phyloP scores from a whole-genome alignment of 2,888 invertebrate species.

The Philaethria dido region DNA sequence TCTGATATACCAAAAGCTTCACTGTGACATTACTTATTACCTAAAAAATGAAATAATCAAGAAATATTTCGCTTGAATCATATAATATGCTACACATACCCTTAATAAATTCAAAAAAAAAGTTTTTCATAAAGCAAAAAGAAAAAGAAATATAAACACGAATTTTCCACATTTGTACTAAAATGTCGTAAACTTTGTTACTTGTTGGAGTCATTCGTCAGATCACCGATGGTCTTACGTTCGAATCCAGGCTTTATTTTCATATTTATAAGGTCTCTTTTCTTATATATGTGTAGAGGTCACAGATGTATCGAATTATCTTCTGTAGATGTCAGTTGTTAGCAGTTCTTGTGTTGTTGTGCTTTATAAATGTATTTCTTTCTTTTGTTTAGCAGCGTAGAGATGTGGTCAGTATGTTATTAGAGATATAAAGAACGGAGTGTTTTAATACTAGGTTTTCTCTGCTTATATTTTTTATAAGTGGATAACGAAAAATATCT shows the following conservation, averaged over 20 bases:
- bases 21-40: too few relatives aligned
- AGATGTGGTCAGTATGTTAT: neutral
- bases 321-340: conserved; percentile 19
- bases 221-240: neutral
- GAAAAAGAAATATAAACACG: neutral
- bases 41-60: too few relatives aligned
- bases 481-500: too few relatives aligned
- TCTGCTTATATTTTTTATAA: too few relatives aligned
- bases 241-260: neutral
- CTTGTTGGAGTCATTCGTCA: conserved; percentile 17
- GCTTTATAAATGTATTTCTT: neutral
- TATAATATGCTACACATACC: neutral
- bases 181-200: conserved; percentile 6
- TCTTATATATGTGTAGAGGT: neutral
- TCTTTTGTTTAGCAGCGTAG: neutral
- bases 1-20: too few relatives aligned
- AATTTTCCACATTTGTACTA: conserved; percentile 10
- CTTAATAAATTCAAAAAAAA: neutral
- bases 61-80: too few relatives aligned
- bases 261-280: neutral
- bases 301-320: conserved; percentile 28
- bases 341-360: conserved; percentile 6
- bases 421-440: neutral
- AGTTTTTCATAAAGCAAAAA: neutral
- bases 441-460: neutral